Conservation (phyloP, 2,113 vertebrate species). For the Caloenas nicobarica region DNA sequence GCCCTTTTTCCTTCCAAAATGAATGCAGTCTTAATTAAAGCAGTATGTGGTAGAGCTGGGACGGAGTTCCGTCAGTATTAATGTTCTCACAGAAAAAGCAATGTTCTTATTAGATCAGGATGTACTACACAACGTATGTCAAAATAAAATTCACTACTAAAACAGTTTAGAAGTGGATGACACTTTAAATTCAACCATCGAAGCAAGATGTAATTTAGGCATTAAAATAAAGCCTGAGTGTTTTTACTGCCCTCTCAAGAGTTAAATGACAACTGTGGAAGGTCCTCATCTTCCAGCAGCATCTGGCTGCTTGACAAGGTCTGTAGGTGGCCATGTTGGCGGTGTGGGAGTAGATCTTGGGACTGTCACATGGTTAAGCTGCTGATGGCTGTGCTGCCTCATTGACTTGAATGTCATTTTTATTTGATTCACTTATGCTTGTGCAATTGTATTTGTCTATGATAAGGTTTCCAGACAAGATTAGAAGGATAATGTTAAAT, state of each 20-base stretch:
- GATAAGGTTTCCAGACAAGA: not conserved
- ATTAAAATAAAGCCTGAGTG: not conserved
- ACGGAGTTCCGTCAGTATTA: not conserved
- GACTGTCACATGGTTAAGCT: not conserved
- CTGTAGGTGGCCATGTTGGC: not conserved
- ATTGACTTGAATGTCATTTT: not conserved
- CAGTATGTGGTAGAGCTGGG: not conserved
- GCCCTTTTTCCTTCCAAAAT: not conserved
- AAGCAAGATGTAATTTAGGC: not conserved
- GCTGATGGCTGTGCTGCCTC: not conserved
- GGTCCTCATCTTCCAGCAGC: not conserved
- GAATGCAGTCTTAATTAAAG: not conserved
- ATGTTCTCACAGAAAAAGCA: not conserved
- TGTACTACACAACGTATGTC: not conserved
- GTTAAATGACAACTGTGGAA: not conserved
- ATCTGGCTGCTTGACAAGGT: conserved; percentile 36
- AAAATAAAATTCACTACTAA: not conserved
- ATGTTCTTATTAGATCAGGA: not conserved
- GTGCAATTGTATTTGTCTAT: conserved; percentile 12
- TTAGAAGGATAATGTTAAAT: not conserved
- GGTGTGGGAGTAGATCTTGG: not conserved
- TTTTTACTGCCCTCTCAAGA: not conserved
- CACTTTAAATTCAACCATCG: not conserved
- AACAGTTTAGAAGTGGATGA: not conserved
- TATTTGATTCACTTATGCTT: not conserved